Conservation (phyloP, 2,888 invertebrate genomes). For the Chesias legatella region DNA sequence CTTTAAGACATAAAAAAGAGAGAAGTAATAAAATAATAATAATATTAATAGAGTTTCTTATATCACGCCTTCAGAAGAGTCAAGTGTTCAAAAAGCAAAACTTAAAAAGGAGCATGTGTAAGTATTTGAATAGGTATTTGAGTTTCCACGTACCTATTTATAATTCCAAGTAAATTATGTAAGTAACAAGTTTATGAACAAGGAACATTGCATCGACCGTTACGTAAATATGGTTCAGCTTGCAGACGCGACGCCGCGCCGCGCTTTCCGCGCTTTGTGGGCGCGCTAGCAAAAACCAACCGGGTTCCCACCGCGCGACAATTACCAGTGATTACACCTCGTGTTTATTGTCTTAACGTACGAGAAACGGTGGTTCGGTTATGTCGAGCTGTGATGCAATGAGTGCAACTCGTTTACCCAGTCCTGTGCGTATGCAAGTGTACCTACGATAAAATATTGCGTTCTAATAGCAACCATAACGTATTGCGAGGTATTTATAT, state of each 20-base stretch:
- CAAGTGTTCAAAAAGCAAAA: conserved; percentile 16
- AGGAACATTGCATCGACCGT: conserved; percentile 47
- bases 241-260: conserved; percentile 39
- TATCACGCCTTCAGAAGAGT: no score
- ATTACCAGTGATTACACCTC: conserved; percentile 60
- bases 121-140: no score
- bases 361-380: conserved; percentile 50
- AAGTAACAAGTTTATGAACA: conserved; percentile 34
- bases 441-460: conserved; percentile 35
- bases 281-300: conserved; percentile 54
- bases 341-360: conserved; percentile 59
- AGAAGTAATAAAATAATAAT: no score
- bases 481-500: no score
- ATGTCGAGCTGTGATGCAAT: conserved; percentile 55
- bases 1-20: no score
- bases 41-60: no score
- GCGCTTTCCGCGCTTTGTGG: conserved; percentile 56
- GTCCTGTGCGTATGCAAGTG: conserved; percentile 26
- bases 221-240: conserved; percentile 68
- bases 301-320: conserved; percentile 58
- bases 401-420: conserved; percentile 37
- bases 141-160: no score
- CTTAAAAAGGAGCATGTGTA: no score
- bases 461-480: conserved; percentile 30
- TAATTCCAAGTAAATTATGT: no score